Evolutionary conservation across 2,888 invertebrate genomes (phyloP).

Genomic region (Lagria hirta): DNA sequence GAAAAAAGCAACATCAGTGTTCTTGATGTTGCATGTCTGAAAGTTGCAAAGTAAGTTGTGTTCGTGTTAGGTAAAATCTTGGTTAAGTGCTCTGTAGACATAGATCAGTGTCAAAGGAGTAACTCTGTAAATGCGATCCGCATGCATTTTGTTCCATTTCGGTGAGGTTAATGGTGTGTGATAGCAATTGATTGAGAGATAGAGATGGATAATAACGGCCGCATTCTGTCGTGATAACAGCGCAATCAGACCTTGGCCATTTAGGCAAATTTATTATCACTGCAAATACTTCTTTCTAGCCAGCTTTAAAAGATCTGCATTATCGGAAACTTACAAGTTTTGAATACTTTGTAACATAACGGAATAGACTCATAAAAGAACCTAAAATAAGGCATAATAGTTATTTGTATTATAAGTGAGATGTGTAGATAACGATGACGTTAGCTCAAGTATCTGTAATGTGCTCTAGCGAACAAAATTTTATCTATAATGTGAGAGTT

Average conservation of each 20-base stretch:
- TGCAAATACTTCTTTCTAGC: no score
- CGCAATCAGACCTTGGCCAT: slow-evolving; percentile 17
- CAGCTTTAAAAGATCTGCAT: no score
- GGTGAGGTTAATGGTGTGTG: slow-evolving; percentile 31
- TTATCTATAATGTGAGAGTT: no score
- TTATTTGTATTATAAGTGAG: no score
- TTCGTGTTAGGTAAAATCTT: slow-evolving; percentile 28
- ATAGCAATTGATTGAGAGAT: slow-evolving; percentile 32
- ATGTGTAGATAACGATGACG: no score
- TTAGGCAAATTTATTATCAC: slow-evolving; percentile 20
- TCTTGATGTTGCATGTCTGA: slow-evolving; percentile 10
- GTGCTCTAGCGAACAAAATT: no score
- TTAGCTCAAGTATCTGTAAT: no score
- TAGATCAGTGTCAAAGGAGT: slow-evolving; percentile 35
- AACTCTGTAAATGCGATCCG: slow-evolving; percentile 28
- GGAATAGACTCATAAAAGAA: no score
- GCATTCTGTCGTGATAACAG: slow-evolving; percentile 9
- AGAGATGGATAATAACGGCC: slow-evolving; percentile 16
- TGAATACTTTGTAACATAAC: no score
- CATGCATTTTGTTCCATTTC: slow-evolving; percentile 35
- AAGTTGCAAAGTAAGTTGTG: slow-evolving; percentile 16
- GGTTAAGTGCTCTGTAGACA: slow-evolving; percentile 36
- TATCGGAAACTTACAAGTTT: no score
- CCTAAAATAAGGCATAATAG: no score
- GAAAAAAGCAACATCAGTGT: not conserved